Evolutionary conservation across 2,797 vertebrate genomes (phyloP).

Genomic region (Benthosema pterotum): DNA sequence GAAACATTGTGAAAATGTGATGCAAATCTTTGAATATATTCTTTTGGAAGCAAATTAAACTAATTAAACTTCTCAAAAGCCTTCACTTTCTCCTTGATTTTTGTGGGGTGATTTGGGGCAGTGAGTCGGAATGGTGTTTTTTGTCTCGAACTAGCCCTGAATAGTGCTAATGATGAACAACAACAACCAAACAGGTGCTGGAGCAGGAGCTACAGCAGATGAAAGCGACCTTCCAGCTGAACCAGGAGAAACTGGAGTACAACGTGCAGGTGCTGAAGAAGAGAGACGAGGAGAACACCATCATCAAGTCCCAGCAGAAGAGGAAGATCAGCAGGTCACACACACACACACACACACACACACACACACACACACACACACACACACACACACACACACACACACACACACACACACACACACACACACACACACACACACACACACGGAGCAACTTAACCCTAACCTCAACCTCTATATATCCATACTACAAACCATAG

Average conservation of each 20-base stretch:
- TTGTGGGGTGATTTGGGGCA: too few species aligned
- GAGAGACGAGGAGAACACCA: constrained; percentile 79
- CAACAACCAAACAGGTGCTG: constrained; percentile 64
- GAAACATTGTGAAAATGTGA: too few species aligned
- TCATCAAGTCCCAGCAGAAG: constrained; percentile 78
- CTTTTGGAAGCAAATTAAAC: too few species aligned
- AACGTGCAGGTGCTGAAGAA: constrained; percentile 83
- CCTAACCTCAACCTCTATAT: too few species aligned
- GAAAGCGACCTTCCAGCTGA: constrained; percentile 75
- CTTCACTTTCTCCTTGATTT: too few species aligned
- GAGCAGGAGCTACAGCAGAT: constrained; percentile 76
- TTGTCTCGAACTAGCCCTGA: too few species aligned
- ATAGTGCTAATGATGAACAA: too few species aligned
- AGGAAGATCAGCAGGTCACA: constrained; percentile 77
- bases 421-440: not conserved
- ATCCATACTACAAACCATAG: too few species aligned
- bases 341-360: not conserved
- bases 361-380: constrained; percentile 32
- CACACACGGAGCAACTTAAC: not conserved
- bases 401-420: constrained; percentile 26
- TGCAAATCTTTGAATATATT: too few species aligned
- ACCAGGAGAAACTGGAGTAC: constrained; percentile 85
- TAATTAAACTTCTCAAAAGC: too few species aligned
- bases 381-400: not conserved
- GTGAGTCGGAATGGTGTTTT: too few species aligned